These are phyloP conservation scores for Serinus canaria DNA, from an alignment of 2,113 vertebrate species.

Conservation along the genomic window DNA sequence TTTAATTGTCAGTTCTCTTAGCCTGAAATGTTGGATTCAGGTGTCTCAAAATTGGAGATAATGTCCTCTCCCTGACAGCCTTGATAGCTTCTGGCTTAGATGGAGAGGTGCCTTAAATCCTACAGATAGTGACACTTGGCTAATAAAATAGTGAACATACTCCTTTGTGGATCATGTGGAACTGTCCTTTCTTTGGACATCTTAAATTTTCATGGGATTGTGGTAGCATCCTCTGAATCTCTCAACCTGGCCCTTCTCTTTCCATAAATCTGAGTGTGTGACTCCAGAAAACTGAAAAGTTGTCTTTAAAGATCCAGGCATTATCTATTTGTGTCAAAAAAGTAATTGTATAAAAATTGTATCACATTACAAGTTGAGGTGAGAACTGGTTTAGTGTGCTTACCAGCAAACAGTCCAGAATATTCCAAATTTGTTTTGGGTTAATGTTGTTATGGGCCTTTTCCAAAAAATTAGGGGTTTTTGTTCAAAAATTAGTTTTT, in stretches of 20 bases:
- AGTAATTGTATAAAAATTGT: not conserved
- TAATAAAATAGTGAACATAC: not conserved
- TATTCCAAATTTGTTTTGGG: not conserved
- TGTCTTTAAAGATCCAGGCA: not conserved
- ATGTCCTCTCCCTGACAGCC: not conserved
- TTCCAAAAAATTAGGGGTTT: not conserved
- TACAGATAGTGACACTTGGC: not conserved
- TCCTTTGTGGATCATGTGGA: not conserved
- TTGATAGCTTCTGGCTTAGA: not conserved
- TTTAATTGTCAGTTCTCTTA: not conserved
- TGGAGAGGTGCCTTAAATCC: not conserved
- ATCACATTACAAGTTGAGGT: not conserved
- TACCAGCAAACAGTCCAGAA: not conserved
- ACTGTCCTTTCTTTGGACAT: not conserved
- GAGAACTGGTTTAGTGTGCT: not conserved
- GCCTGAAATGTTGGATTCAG: not conserved
- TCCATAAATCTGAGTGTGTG: not conserved
- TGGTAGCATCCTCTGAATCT: not conserved
- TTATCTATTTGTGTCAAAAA: not conserved
- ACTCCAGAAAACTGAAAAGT: not conserved
- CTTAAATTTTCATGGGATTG: not conserved
- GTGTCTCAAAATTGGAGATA: not conserved
- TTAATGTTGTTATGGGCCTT: not conserved
- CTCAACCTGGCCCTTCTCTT: not conserved
- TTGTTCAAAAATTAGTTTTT: not conserved